A percentile compares a stretch with the other conserved stretches of the same genome.
Conservation (phyloP, 2,888 invertebrate genomes). For the Eledona agricola region DNA sequence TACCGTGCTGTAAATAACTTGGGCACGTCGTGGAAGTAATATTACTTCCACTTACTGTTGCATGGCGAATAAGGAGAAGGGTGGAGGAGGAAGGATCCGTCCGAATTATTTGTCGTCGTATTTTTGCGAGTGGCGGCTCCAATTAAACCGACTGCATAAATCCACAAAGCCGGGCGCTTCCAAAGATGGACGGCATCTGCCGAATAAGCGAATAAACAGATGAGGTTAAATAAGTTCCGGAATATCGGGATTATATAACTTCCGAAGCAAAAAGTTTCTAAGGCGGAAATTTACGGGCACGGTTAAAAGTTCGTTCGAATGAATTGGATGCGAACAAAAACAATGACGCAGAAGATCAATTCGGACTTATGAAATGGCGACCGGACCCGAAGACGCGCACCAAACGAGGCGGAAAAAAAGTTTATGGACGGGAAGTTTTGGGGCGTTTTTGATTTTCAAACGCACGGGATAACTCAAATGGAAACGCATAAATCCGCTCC, state of each 20-base stretch:
- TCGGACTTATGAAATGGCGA: constrained; percentile 50
- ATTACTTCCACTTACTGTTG: constrained; percentile 62
- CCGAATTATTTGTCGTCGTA: constrained; percentile 62
- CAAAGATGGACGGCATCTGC: constrained; percentile 56
- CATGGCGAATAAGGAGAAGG: constrained; percentile 57
- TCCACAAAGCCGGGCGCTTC: constrained; percentile 52
- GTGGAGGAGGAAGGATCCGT: constrained; percentile 54
- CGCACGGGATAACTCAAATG: too few species aligned
- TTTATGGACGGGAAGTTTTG: too few species aligned
- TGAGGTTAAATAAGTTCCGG: constrained; percentile 55
- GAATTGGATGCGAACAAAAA: constrained; percentile 49
- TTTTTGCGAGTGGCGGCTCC: constrained; percentile 57
- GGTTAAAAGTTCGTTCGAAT: constrained; percentile 43
- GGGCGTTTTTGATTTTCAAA: too few species aligned
- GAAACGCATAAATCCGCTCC: too few species aligned
- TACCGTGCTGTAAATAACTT: constrained; percentile 63
- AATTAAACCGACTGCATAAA: constrained; percentile 60
- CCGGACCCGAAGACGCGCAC: too few species aligned
- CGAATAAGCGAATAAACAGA: constrained; percentile 56
- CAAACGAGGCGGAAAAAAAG: too few species aligned
- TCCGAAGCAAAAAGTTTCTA: constrained; percentile 50
- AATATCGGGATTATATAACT: constrained; percentile 52
- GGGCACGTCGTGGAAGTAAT: constrained; percentile 62
- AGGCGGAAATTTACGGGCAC: constrained; percentile 47
- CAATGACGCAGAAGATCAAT: constrained; percentile 54